Evolutionary conservation across 2,797 vertebrate species (phyloP).

Genomic region (Amphiprion clarkii): DNA sequence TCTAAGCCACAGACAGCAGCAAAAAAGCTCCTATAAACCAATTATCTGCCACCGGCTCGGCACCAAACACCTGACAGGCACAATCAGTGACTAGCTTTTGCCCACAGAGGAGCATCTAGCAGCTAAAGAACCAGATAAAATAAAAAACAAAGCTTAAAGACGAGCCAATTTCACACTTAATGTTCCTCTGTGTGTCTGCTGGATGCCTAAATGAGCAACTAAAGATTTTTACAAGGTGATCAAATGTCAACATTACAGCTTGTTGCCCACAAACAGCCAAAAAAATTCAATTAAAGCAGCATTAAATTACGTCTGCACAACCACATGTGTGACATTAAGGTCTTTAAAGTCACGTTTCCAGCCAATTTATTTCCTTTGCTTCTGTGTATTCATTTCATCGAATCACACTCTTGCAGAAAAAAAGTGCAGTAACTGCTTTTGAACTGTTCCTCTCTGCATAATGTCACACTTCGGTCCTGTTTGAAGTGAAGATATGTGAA

Average conservation of each 20-base stretch:
- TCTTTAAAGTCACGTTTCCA: not conserved
- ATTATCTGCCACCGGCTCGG: not conserved
- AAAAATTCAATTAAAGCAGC: no score
- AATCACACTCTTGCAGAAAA: constrained; percentile 13
- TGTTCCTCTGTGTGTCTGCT: no score
- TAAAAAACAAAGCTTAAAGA: not conserved
- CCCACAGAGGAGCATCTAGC: not conserved
- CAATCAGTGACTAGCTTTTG: not conserved
- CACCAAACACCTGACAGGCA: not conserved
- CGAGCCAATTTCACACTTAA: not conserved
- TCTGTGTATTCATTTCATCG: not conserved
- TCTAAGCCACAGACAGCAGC: no score
- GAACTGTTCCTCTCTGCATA: constrained; percentile 22
- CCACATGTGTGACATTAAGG: no score
- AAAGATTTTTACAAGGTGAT: no score
- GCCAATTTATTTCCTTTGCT: not conserved
- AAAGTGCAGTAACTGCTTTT: constrained; percentile 22
- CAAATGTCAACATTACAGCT: no score
- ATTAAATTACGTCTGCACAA: no score
- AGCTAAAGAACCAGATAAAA: no score
- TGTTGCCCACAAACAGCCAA: no score
- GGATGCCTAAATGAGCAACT: no score
- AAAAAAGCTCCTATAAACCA: not conserved
- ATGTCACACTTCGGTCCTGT: constrained; percentile 19
- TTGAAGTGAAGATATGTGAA: constrained; percentile 27